Conservation (phyloP, 2,113 vertebrate species). For the Butastur rufipennis region DNA sequence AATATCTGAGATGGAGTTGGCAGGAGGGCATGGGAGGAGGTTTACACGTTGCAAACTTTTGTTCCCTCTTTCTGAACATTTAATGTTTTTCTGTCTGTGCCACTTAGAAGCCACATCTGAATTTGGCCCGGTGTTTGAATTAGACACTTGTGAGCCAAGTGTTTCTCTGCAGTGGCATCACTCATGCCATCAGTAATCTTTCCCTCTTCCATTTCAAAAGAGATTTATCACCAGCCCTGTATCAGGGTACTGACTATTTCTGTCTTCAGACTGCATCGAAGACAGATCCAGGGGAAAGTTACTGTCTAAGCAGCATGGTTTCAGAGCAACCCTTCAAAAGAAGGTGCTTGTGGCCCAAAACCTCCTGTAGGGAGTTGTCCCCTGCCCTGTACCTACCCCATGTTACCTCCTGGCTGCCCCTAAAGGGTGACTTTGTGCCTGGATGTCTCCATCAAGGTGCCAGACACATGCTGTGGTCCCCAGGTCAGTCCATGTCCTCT, state of each 20-base stretch:
- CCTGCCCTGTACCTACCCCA: not conserved
- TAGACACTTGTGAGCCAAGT: not conserved
- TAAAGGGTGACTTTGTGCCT: not conserved
- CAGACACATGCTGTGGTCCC: not conserved
- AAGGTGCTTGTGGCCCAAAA: not conserved
- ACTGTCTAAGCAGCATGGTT: not conserved
- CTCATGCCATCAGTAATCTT: not conserved
- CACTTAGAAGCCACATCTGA: not conserved
- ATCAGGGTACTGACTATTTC: not conserved
- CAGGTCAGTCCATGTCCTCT: not conserved
- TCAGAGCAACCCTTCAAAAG: not conserved
- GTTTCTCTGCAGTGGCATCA: not conserved
- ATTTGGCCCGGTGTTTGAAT: not conserved
- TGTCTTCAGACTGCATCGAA: not conserved
- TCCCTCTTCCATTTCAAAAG: not conserved
- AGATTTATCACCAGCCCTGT: not conserved
- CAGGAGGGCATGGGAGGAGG: rapidly evolving
- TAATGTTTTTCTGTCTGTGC: rapidly evolving
- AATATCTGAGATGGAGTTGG: not conserved
- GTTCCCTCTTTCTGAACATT: not conserved
- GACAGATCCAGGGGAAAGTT: not conserved
- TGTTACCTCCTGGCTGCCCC: not conserved
- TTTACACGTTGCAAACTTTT: not conserved
- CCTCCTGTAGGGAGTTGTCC: rapidly evolving
- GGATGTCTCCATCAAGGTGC: not conserved